A percentile compares a stretch with the other conserved stretches of the same genome.
Evolutionary conservation across 2,113 vertebrate genomes (phyloP).

Genomic region (Phylloscopus whistleri): DNA sequence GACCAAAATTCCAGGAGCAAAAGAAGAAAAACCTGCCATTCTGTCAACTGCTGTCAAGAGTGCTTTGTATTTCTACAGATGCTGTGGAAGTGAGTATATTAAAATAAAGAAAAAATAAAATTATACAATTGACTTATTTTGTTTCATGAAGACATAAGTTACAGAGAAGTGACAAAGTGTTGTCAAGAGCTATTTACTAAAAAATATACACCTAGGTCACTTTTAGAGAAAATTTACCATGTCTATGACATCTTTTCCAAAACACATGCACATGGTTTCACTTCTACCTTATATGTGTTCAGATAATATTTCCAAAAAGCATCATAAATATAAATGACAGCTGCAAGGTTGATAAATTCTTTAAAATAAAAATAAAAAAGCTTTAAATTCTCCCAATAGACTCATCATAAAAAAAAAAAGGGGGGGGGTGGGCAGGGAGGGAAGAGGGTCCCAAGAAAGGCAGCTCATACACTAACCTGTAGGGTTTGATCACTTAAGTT

Average conservation of each 20-base stretch:
- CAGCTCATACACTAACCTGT: background rate
- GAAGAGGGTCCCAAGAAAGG: background rate
- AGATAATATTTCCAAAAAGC: background rate
- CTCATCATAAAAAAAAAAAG: background rate
- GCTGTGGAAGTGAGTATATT: background rate
- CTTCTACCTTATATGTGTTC: background rate
- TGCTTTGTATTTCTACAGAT: background rate
- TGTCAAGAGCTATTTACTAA: background rate
- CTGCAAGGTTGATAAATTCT: background rate
- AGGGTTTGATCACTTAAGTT: background rate
- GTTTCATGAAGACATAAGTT: background rate
- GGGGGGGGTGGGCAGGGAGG: too few species aligned
- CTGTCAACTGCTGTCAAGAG: background rate
- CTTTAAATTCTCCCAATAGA: accelerated
- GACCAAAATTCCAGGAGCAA: background rate
- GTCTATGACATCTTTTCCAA: background rate
- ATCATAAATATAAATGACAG: background rate
- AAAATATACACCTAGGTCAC: background rate
- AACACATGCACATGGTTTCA: accelerated
- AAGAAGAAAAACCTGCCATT: background rate
- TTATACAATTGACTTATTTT: background rate
- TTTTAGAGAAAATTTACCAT: background rate
- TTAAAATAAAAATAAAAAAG: background rate
- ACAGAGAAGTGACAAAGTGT: background rate
- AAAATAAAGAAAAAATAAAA: background rate